phyloP scores from a whole-genome alignment of 2,888 invertebrate species.

The Slavum lentiscoides region DNA sequence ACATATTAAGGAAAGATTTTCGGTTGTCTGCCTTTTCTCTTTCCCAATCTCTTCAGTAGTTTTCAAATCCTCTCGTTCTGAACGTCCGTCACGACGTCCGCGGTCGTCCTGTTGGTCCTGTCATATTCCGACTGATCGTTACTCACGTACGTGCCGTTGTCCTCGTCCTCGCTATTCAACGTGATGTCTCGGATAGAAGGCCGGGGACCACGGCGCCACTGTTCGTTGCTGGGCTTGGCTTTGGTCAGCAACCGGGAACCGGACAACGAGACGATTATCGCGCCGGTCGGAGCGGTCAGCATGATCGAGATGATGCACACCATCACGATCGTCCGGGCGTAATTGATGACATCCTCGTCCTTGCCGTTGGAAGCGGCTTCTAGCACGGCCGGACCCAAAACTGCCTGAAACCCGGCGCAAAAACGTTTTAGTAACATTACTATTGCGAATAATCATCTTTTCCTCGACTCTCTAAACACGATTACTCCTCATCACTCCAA shows the following conservation, averaged over 20 bases:
- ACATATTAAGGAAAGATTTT: neutral
- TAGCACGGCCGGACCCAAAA: constrained; percentile 77
- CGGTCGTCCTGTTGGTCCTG: neutral
- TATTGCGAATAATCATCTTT: too few species aligned
- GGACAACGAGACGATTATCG: constrained; percentile 77
- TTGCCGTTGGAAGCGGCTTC: constrained; percentile 66
- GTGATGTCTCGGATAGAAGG: constrained; percentile 85
- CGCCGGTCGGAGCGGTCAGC: constrained; percentile 81
- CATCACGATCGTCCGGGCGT: constrained; percentile 74
- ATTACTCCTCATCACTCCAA: too few species aligned
- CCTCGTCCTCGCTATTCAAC: constrained; percentile 61
- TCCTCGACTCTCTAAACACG: too few species aligned
- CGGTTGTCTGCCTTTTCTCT: neutral
- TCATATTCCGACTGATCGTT: constrained; percentile 27
- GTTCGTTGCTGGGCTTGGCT: constrained; percentile 65
- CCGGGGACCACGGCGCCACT: constrained; percentile 79
- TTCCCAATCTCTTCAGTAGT: neutral
- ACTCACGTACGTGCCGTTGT: constrained; percentile 64
- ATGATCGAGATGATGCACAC: constrained; percentile 80
- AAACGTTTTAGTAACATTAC: neutral
- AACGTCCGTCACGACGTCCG: neutral
- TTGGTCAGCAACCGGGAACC: constrained; percentile 79
- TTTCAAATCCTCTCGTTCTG: constrained; percentile 29
- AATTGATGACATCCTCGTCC: constrained; percentile 61
- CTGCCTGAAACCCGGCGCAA: constrained; percentile 66